These are phyloP conservation scores for Megaceryle maxima DNA, from an alignment of 2,113 vertebrate species.

Conservation along the genomic window DNA sequence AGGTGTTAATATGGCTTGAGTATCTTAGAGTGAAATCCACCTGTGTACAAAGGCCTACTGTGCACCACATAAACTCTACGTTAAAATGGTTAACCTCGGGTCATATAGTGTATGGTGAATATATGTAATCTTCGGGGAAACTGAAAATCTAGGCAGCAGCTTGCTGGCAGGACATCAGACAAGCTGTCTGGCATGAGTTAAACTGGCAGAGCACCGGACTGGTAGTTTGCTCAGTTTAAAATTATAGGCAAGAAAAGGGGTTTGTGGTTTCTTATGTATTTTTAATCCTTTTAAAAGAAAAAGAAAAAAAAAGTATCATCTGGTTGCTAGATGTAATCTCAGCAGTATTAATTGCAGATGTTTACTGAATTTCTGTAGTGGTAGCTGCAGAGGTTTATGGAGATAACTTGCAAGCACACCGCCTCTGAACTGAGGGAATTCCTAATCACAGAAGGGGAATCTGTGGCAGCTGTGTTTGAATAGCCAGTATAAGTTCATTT, in stretches of 20 bases:
- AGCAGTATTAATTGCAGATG: constrained; percentile 15
- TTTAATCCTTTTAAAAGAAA: neutral
- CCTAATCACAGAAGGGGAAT: neutral
- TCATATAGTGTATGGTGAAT: neutral
- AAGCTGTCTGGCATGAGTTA: neutral
- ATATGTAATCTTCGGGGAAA: neutral
- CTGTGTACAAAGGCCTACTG: neutral
- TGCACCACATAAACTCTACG: neutral
- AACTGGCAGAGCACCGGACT: neutral
- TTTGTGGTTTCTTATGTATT: constrained; percentile 4
- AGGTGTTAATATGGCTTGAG: neutral
- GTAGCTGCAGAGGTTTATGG: neutral
- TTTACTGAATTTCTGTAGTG: neutral
- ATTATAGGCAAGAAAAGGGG: constrained; percentile 22
- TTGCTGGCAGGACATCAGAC: constrained; percentile 53
- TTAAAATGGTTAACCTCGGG: neutral
- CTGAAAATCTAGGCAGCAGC: neutral
- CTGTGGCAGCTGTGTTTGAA: neutral
- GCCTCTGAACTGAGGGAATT: neutral
- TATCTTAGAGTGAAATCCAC: neutral
- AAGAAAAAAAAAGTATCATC: neutral
- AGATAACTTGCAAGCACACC: neutral
- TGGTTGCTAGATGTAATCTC: neutral
- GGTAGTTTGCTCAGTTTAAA: constrained; percentile 17
- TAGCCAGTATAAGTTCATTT: neutral